Conservation (phyloP, 1,140 invertebrate species). For the Camponotus vicinus region DNA sequence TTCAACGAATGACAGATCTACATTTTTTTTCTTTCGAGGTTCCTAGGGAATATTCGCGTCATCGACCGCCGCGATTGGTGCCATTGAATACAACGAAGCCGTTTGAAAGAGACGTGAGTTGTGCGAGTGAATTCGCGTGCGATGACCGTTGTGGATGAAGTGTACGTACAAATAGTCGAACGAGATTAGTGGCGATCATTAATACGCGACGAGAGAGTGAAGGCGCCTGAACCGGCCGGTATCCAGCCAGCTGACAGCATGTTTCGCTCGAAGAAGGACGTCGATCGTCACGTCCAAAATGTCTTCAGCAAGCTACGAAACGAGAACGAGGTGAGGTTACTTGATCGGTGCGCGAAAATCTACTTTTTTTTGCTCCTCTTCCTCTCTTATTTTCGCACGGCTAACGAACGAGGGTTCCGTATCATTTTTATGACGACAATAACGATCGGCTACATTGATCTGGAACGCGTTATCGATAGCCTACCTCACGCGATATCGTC, state of each 20-base stretch:
- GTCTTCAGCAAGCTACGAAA: slow-evolving; percentile 88
- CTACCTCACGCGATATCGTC: too few species aligned
- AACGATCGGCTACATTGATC: neutral
- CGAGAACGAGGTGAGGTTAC: slow-evolving; percentile 89
- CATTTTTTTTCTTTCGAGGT: neutral
- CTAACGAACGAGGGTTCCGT: neutral
- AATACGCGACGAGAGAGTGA: neutral
- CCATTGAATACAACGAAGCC: slow-evolving; percentile 39
- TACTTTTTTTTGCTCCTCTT: neutral
- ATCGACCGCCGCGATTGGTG: slow-evolving; percentile 16
- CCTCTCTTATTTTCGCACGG: neutral
- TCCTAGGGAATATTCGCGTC: neutral
- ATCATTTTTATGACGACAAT: neutral
- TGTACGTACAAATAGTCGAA: slow-evolving; percentile 19
- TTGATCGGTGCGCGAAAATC: slow-evolving; percentile 9
- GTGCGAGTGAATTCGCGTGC: slow-evolving; percentile 32
- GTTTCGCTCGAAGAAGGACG: slow-evolving; percentile 90
- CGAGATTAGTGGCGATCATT: neutral
- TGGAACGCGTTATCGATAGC: neutral
- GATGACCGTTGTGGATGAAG: slow-evolving; percentile 30
- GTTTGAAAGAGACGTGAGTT: slow-evolving; percentile 72
- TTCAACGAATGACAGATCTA: too few species aligned
- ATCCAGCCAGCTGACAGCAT: slow-evolving; percentile 81
- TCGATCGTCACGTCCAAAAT: slow-evolving; percentile 90
- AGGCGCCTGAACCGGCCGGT: neutral